A percentile compares a stretch with the other conserved stretches of the same genome.
Evolutionary conservation across 2,113 vertebrate species (phyloP).

Genomic region (Glaucidium brasilianum): DNA sequence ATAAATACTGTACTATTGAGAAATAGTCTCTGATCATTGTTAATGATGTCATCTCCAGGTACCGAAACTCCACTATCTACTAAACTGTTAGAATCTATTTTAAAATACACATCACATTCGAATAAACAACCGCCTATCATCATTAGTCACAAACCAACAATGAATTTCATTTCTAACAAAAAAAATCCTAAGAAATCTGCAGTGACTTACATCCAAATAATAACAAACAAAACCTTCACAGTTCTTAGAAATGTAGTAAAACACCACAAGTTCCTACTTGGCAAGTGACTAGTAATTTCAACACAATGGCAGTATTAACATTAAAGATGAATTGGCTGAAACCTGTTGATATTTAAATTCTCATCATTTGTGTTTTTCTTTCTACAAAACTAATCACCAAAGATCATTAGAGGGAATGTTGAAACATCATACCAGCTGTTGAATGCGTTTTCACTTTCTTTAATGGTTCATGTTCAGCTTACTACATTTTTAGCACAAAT

Average conservation of each 20-base stretch:
- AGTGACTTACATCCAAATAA: neutral
- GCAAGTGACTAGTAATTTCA: neutral
- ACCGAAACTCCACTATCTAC: neutral
- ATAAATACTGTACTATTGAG: neutral
- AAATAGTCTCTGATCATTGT: neutral
- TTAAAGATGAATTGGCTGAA: neutral
- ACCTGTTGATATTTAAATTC: neutral
- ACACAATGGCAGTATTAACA: neutral
- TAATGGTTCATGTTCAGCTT: neutral
- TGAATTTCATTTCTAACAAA: neutral
- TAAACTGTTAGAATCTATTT: neutral
- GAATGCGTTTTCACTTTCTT: neutral
- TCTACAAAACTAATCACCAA: neutral
- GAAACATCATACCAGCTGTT: neutral
- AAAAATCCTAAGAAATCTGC: neutral
- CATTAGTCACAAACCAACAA: neutral
- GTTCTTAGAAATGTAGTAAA: neutral
- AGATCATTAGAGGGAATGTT: neutral
- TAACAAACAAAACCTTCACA: neutral
- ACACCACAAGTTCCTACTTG: neutral
- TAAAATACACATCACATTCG: neutral
- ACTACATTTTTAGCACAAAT: constrained; percentile 1
- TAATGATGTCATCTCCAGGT: neutral
- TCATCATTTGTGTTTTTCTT: neutral
- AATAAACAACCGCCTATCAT: neutral